A percentile compares a stretch with the other conserved stretches of the same genome.
Evolutionary conservation across 2,113 vertebrate genomes (phyloP).

Genomic region (Sylvietta virens): DNA sequence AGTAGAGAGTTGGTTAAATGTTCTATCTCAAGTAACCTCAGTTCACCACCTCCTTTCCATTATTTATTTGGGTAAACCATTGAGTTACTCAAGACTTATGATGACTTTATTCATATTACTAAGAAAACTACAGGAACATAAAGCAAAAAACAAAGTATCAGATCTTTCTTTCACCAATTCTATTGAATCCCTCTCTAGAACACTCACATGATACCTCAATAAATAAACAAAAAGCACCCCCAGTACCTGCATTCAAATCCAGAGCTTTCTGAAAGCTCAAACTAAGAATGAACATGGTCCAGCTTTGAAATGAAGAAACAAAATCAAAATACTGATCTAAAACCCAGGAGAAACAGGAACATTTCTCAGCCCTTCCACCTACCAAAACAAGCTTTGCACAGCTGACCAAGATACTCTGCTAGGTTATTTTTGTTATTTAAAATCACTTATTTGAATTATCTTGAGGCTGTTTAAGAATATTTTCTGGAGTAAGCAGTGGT

Average conservation of each 20-base stretch:
- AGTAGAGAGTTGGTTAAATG: not conserved
- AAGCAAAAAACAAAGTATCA: not conserved
- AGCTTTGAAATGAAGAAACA: not conserved
- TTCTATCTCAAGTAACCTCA: not conserved
- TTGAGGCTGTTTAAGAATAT: not conserved
- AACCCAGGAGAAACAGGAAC: not conserved
- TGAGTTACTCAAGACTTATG: not conserved
- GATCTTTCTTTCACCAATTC: not conserved
- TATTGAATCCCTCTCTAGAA: not conserved
- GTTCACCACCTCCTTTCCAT: not conserved
- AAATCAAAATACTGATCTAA: not conserved
- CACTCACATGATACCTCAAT: not conserved
- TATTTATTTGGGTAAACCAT: not conserved
- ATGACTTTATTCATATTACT: not conserved
- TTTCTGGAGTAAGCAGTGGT: not conserved
- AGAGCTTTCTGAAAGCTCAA: not conserved
- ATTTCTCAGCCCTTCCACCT: not conserved
- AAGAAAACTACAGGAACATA: not conserved
- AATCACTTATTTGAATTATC: not conserved
- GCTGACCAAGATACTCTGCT: not conserved
- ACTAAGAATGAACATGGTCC: not conserved
- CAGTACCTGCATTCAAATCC: not conserved
- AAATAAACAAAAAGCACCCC: fast-evolving
- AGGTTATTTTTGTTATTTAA: not conserved
- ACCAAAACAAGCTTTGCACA: not conserved